phyloP scores from a whole-genome alignment of 2,888 invertebrate genomes.

The Linnaemya vulpina region DNA sequence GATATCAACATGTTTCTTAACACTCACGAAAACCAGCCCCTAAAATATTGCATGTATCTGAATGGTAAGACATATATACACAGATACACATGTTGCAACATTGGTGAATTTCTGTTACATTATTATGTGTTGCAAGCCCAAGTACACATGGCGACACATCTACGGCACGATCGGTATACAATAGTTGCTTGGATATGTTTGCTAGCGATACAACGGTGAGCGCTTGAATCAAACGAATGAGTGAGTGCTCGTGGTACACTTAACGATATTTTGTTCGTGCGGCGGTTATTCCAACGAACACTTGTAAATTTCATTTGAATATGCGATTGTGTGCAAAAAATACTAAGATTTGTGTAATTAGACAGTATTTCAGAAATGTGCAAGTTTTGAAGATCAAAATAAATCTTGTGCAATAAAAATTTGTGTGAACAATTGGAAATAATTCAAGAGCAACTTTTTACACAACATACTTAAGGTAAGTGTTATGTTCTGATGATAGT shows the following conservation, averaged over 20 bases:
- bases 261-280: neutral
- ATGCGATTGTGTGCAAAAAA: neutral
- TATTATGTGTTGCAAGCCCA: slow-evolving; percentile 54
- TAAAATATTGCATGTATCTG: slow-evolving; percentile 30
- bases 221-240: slow-evolving; percentile 10
- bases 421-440: neutral
- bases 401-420: neutral
- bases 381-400: no score
- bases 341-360: neutral
- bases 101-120: slow-evolving; percentile 50
- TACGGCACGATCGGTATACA: slow-evolving; percentile 45
- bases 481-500: neutral
- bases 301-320: neutral
- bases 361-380: no score
- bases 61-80: neutral
- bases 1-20: slow-evolving; percentile 32
- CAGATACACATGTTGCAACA: slow-evolving; percentile 59
- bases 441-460: slow-evolving; percentile 6
- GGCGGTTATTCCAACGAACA: slow-evolving; percentile 28
- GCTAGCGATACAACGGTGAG: slow-evolving; percentile 26
- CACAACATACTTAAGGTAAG: neutral
- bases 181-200: slow-evolving; percentile 65
- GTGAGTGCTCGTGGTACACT: no score
- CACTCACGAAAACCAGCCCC: slow-evolving; percentile 23
- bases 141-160: slow-evolving; percentile 20